Base-by-base conservation (phyloP, 2,888 invertebrate genomes). In the Tipula lateralis region DNA sequence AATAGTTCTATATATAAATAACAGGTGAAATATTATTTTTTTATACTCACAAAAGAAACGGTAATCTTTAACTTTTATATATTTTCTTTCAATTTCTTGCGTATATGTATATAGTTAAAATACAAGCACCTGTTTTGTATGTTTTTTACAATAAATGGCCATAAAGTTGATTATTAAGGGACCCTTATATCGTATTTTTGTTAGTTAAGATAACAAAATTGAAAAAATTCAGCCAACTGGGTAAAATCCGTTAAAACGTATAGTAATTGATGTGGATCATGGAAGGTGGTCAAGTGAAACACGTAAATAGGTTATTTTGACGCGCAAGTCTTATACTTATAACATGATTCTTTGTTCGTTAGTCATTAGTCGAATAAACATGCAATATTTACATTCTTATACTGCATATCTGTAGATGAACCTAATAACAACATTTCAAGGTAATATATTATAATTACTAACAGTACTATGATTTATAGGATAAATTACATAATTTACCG, bases 391-490 rank as follows among this genome's bases (percentile, higher is more conserved):
- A 24, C 66, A 66, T 66, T 24, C 66, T 9, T 24, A 9, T 66
- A 9, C 0, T 66, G 66, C 24, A 24, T 66, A 24, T 24, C 19
- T 12, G 66, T 66, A 66, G 66, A 66, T 24, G 66, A 66, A 24
- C 66, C 66, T 66, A 66, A 66, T 66, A 66, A 66, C 66, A 66
- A 66, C 24, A 66, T 66, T 66, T 66, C 66, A 66, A 66, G 66
- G 66, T 66, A 66, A 66, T 66, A 66, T 66, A 66, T 66, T 66
- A 66, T 66, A 66, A 66, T 66, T 66, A 66, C 66, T 66, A 66
- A 66, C 66, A 66, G 66, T 66, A 66, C 66, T 24, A 66, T 66
- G 66, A 66, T 66, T 66, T 66, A 66, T 66, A 24, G 66, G 66
- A 66, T 66, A 66, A 66, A 66, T 66, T 66, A 66, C 66, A 66